Evolutionary conservation across 2,797 vertebrate genomes (phyloP), one percentile per base, ranked within the genome.

Genomic region (Pipistrellus nathusii): DNA sequence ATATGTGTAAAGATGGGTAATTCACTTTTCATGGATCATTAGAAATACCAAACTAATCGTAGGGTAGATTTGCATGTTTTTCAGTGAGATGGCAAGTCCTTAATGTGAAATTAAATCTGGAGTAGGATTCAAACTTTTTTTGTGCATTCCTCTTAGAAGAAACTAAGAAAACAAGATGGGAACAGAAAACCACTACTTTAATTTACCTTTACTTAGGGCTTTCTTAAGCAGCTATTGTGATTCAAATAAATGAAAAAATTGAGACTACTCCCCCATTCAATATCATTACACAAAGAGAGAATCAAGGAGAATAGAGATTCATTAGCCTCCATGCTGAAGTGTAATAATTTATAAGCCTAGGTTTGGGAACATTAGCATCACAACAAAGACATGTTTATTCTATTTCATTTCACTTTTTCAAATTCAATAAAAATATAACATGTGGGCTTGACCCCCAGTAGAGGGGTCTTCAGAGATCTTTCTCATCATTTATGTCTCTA

Each of bases 401-500:
- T 85, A 53, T 89, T 95, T 93, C 48, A 89, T 82, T 96, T 96
- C 17, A 90, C 32, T 90, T 95, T 97, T 96, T 94, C 72, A 93
- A 95, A 44, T 88, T 94, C 92, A 94, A 69, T 91, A 87, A 93
- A 95, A 90, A 95, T 84, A 89, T 30, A 91, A 35, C 72, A 93
- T 59, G 23, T 59, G 10, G 57, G 57, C 55, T 59, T 59, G 57
- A 59, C 25, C 23, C 57, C 23, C 11, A 4, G 23, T 59, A 59
- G 57, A n/a, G n/a, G n/a, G n/a, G n/a, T n/a, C n/a, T n/a, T 12
- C 57, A 59, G 25, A 25, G 23, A 59, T 59, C 23, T 27, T 25
- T 12, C 57, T 59, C 23, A 59, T 59, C 55, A 59, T 59, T 59
- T 10, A 59, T 59, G 57, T 59, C 11, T 59, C 57, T 59, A 25